phyloP scores from a whole-genome alignment of 2,797 vertebrate genomes.

The Hemibagrus guttatus region DNA sequence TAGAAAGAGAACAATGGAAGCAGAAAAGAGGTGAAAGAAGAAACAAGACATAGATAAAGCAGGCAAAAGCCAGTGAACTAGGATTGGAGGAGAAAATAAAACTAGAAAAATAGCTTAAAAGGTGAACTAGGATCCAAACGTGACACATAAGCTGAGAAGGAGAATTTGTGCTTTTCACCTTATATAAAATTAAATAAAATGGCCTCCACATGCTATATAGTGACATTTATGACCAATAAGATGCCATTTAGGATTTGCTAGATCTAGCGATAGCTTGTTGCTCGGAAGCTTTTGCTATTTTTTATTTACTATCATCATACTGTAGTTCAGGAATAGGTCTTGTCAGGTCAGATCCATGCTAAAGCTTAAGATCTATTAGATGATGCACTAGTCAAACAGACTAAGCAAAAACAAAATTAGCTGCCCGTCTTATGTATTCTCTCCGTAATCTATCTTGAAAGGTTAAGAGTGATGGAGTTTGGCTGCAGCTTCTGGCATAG shows the following conservation, averaged over 20 bases:
- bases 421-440: not conserved
- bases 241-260: not conserved
- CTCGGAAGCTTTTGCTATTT: not conserved
- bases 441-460: not conserved
- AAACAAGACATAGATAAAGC: not conserved
- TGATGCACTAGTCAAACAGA: not conserved
- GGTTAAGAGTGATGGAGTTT: not conserved
- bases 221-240: not conserved
- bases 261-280: not conserved
- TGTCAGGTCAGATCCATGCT: not conserved
- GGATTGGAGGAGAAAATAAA: not conserved
- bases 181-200: not conserved
- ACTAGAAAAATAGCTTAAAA: not conserved
- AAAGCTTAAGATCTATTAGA: not conserved
- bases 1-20: not conserved
- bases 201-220: not conserved
- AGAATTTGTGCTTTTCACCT: not conserved
- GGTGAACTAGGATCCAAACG: not conserved
- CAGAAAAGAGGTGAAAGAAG: too few relatives aligned
- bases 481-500: conserved; percentile 3
- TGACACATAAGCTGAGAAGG: not conserved
- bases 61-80: too few relatives aligned
- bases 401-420: not conserved
- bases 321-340: not conserved
- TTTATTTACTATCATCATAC: not conserved